Percentiles rank a stretch among this genome's conserved stretches.
Conservation (phyloP, 2,797 vertebrate genomes). For the Australoheros facetus region DNA sequence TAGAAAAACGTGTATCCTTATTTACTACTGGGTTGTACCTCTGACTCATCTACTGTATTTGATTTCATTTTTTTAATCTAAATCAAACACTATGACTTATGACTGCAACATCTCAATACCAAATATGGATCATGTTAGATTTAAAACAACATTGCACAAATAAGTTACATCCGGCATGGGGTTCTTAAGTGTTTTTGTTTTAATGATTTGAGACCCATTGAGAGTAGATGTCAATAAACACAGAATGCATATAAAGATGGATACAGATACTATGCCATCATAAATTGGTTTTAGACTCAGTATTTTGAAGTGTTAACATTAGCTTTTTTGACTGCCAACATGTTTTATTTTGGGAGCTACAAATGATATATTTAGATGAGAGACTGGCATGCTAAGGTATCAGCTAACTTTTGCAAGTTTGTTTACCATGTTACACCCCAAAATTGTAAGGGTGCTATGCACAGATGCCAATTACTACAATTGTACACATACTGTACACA, state of each 20-base stretch:
- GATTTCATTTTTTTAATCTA: not conserved
- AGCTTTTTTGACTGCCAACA: not conserved
- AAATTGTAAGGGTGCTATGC: too few relatives aligned
- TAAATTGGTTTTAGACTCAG: not conserved
- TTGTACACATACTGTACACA: too few relatives aligned
- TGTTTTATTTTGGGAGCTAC: not conserved
- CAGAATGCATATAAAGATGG: not conserved
- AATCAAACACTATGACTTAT: not conserved
- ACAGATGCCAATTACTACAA: too few relatives aligned
- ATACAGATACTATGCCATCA: not conserved
- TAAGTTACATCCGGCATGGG: not conserved
- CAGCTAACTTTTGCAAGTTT: not conserved
- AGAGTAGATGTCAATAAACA: not conserved
- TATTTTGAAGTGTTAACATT: not conserved
- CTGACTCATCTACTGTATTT: not conserved
- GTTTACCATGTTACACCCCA: too few relatives aligned
- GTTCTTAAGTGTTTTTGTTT: not conserved
- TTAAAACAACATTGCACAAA: not conserved
- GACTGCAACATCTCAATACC: not conserved
- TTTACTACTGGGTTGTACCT: slow-evolving; percentile 7
- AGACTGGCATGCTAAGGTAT: not conserved
- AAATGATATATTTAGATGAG: not conserved
- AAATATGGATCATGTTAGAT: not conserved
- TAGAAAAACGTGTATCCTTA: slow-evolving; percentile 26
- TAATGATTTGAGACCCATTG: not conserved